Evolutionary conservation across 2,113 vertebrate genomes (phyloP).

Genomic region (Bubo bubo): DNA sequence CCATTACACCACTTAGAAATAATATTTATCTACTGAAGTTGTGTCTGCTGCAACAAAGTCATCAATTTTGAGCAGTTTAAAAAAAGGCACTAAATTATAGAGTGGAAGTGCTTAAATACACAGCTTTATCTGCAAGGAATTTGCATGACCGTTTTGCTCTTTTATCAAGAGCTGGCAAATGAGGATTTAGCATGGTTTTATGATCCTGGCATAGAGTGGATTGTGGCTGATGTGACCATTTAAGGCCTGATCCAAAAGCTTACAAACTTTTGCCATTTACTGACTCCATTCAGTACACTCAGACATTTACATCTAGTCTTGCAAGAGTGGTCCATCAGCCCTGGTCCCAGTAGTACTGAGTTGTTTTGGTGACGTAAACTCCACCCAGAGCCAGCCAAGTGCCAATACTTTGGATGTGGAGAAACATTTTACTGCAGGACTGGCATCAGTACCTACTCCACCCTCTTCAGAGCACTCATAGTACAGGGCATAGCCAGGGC

Average conservation of each 20-base stretch:
- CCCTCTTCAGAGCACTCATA: background rate
- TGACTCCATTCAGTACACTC: background rate
- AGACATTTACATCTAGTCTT: background rate
- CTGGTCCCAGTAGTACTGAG: background rate
- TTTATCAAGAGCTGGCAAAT: background rate
- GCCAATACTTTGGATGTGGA: background rate
- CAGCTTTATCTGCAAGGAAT: constrained; percentile 8
- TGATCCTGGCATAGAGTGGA: background rate
- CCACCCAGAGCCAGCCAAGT: background rate
- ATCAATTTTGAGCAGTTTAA: background rate
- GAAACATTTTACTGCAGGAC: background rate
- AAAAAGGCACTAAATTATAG: background rate
- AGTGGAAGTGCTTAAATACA: background rate
- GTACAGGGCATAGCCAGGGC: background rate
- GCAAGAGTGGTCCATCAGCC: background rate
- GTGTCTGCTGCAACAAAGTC: background rate
- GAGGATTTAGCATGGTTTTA: background rate
- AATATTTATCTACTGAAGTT: constrained; percentile 31
- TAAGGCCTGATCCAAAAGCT: background rate
- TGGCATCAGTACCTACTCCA: background rate
- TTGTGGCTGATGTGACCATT: background rate
- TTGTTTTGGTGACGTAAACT: background rate
- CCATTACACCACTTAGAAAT: constrained; percentile 10
- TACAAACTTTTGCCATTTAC: background rate
- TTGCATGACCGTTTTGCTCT: background rate